These are phyloP conservation scores for Turritopsis dohrnii DNA, from an alignment of 30 jellyfish, hydroid and myxozoan genomes.

Conservation along the genomic window DNA sequence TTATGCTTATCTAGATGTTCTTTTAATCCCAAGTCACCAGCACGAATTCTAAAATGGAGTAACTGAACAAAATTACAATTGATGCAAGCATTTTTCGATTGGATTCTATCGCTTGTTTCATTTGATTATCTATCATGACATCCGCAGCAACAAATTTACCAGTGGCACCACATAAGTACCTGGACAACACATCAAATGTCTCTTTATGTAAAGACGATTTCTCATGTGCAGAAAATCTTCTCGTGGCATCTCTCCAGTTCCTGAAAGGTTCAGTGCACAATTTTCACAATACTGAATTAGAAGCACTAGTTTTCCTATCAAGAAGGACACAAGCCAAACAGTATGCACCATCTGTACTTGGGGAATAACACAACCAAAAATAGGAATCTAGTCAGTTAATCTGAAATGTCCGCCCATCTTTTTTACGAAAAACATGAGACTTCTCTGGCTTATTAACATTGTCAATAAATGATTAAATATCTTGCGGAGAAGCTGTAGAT, in stretches of 20 bases:
- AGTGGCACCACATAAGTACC: background rate
- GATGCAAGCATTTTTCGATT: slow-evolving; percentile 40
- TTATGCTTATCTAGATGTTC: no score
- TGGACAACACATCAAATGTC: background rate
- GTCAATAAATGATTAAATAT: background rate
- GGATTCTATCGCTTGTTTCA: slow-evolving; percentile 8
- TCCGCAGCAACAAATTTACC: background rate
- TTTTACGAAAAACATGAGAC: slow-evolving; percentile 18
- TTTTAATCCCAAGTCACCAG: no score
- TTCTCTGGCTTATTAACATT: slow-evolving; percentile 32
- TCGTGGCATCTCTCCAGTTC: background rate
- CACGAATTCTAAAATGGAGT: no score
- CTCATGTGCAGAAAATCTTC: background rate
- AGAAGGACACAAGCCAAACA: slow-evolving; percentile 50
- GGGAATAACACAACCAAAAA: slow-evolving; percentile 50
- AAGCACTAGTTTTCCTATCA: slow-evolving; percentile 1
- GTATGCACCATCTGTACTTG: slow-evolving; percentile 48
- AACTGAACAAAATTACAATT: no score
- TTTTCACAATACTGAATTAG: background rate
- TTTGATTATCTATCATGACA: background rate
- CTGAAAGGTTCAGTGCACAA: slow-evolving; percentile 4
- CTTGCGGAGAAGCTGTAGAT: background rate
- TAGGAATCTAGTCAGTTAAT: slow-evolving; percentile 24
- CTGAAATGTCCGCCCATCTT: slow-evolving; percentile 34
- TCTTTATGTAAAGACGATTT: background rate